Evolutionary conservation across 2,113 vertebrate species (phyloP), one percentile per base, ranked within the genome.

Genomic region (Menura novaehollandiae): DNA sequence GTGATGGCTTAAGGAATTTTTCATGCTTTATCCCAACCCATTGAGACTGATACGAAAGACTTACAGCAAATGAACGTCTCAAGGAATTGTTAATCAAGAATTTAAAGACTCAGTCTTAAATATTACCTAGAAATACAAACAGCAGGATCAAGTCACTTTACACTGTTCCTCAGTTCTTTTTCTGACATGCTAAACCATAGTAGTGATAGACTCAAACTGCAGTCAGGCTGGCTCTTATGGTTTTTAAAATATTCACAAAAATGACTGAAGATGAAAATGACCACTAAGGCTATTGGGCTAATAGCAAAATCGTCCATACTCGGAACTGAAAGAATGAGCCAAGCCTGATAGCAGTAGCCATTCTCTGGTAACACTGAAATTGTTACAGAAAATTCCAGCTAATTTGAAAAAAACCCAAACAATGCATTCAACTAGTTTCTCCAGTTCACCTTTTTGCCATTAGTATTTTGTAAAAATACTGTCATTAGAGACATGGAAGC

Each of bases 1-100:
- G 97, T 98, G 97, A 97, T n/a, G 93, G 93, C 86, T 96, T 93
- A 85, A 82, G 88, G 76, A 85, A 88, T 79, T 96, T 97, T 90
- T 91, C 97, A 97, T 94, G 97, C 95, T 95, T 94, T 68, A 94
- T 95, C 96, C 96, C 79, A 96, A 90, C 76, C 75, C 88, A 85
- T 26, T 71, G 62, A 55, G 81, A 93, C 53, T 37, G 63, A 74
- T 51, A 88, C 0, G 14, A 94, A 62, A 89, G 71, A 92, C 51
- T 77, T 47, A 72, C 7, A 88, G 85, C 62, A 88, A 72, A 82
- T 1, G 13, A 28, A 87, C 2, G 2, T 58, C 74, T 87, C 79
- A 88, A 88, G 64, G 93, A 90, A 71, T 33, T 49, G 55, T 72
- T 92, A 91, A 91, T 53, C 66, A 81, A 80, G 33, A 83, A 68